phyloP scores from a whole-genome alignment of 2,888 invertebrate species.

The Heliconius aoede region DNA sequence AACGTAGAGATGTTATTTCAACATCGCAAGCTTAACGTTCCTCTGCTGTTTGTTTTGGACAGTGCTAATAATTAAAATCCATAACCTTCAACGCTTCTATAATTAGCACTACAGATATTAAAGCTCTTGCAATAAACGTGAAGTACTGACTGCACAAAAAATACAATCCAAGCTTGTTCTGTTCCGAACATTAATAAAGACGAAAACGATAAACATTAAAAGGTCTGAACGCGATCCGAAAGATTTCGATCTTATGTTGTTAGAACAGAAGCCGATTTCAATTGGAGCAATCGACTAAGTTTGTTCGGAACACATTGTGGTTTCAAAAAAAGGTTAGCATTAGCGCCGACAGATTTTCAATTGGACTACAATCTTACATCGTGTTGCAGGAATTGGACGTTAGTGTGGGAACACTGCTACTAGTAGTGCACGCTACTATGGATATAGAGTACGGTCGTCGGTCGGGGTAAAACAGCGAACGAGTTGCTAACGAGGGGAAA shows the following conservation, averaged over 20 bases:
- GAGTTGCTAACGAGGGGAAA: constrained; percentile 81
- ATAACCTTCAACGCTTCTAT: constrained; percentile 73
- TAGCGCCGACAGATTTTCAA: constrained; percentile 56
- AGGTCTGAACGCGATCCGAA: constrained; percentile 54
- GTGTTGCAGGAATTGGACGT: constrained; percentile 32
- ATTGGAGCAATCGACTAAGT: constrained; percentile 52
- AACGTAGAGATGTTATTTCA: neutral
- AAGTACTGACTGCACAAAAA: constrained; percentile 64
- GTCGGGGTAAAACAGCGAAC: constrained; percentile 63
- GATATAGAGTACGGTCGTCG: constrained; percentile 55
- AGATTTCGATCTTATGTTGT: constrained; percentile 53
- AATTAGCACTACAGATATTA: constrained; percentile 78
- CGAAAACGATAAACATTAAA: constrained; percentile 63
- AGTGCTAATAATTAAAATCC: constrained; percentile 74
- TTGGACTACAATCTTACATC: constrained; percentile 47
- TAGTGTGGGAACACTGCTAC: constrained; percentile 16
- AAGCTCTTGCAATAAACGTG: constrained; percentile 70
- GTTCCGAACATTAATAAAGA: constrained; percentile 79
- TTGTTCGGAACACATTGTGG: constrained; percentile 63
- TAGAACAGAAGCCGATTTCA: constrained; percentile 52
- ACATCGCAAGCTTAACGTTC: constrained; percentile 57
- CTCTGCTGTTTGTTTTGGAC: constrained; percentile 62
- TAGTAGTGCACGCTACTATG: constrained; percentile 23
- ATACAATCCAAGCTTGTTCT: constrained; percentile 75
- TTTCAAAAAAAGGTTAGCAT: constrained; percentile 60